These are phyloP conservation scores for Rhagonycha fulva DNA, from an alignment of 2,888 invertebrate genomes.

Conservation along the genomic window DNA sequence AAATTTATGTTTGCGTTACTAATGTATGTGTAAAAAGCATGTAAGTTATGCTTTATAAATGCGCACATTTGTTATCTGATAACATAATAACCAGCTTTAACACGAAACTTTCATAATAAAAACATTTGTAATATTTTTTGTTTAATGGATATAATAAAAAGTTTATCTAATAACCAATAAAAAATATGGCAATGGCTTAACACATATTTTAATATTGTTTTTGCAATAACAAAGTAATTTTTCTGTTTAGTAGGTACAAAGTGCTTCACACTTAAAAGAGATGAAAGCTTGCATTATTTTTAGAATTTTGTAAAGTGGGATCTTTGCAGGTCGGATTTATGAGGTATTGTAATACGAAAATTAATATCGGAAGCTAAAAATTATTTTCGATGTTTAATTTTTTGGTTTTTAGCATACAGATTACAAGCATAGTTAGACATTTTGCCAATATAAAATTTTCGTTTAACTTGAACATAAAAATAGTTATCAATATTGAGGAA, in stretches of 20 bases:
- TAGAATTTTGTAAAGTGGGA: neutral
- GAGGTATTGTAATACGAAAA: too few relatives aligned
- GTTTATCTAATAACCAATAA: neutral
- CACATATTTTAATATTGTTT: neutral
- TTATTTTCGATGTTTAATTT: too few relatives aligned
- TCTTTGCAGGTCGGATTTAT: too few relatives aligned
- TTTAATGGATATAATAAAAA: neutral
- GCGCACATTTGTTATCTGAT: neutral
- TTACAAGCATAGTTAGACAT: too few relatives aligned
- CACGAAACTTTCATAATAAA: neutral
- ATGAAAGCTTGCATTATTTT: neutral
- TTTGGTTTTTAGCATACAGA: too few relatives aligned
- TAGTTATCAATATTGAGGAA: too few relatives aligned
- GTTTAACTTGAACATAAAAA: too few relatives aligned
- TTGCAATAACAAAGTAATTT: neutral
- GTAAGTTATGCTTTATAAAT: neutral
- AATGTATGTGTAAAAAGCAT: neutral
- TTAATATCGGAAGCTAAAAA: too few relatives aligned
- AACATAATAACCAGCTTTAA: neutral
- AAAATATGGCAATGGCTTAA: neutral
- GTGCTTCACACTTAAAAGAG: neutral
- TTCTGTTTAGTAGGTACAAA: neutral
- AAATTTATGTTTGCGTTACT: neutral
- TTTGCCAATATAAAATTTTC: too few relatives aligned
- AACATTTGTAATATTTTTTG: neutral